These are phyloP conservation scores for Tenodera sinensis DNA, from an alignment of 2,888 invertebrate species.

Conservation along the genomic window DNA sequence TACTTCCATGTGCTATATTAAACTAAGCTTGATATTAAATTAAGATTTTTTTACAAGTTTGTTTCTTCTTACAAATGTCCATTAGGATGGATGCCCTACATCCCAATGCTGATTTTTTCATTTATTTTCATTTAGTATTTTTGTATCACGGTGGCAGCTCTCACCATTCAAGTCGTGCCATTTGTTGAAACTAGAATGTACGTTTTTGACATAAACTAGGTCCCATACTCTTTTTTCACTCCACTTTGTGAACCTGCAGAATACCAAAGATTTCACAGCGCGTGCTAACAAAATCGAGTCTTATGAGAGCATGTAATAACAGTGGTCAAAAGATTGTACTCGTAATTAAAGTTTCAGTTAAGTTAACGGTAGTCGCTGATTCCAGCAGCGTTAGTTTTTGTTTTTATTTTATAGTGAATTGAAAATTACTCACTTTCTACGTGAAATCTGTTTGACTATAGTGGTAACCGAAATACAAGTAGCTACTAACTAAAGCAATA, in stretches of 20 bases:
- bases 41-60: background rate
- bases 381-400: too few species aligned
- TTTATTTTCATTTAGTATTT: background rate
- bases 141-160: background rate
- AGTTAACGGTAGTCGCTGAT: too few species aligned
- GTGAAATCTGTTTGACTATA: too few species aligned
- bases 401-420: too few species aligned
- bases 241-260: background rate
- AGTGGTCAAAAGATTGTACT: too few species aligned
- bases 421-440: too few species aligned
- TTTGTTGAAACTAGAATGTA: background rate
- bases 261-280: background rate
- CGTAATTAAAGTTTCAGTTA: too few species aligned
- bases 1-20: background rate
- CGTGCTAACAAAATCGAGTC: background rate
- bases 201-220: background rate
- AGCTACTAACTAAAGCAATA: too few species aligned
- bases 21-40: slow-evolving; percentile 1
- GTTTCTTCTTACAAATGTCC: background rate
- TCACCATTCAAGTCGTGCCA: background rate
- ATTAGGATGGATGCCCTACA: slow-evolving; percentile 7
- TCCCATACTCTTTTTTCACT: background rate
- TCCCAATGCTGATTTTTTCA: background rate
- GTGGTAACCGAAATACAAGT: too few species aligned
- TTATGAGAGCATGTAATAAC: background rate